Percentiles rank a stretch among this genome's conserved stretches.
Conservation (phyloP, 1,140 invertebrate species). For the Sycobia sp. region DNA sequence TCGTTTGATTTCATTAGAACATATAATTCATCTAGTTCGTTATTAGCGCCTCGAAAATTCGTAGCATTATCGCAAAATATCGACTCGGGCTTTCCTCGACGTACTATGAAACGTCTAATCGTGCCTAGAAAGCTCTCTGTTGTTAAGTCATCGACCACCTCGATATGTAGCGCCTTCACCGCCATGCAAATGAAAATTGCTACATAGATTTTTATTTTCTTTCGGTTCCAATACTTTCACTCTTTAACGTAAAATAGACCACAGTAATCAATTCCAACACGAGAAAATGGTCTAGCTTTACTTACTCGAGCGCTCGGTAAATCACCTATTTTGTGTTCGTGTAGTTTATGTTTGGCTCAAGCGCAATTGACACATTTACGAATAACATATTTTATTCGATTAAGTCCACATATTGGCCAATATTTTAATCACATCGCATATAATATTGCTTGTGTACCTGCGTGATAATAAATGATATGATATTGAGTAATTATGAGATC, state of each 20-base stretch:
- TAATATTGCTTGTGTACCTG: conserved; percentile 1
- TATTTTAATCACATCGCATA: conserved; percentile 3
- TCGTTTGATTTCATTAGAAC: neutral
- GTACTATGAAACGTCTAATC: neutral
- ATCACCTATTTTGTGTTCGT: conserved; percentile 1
- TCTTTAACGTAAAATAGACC: conserved; percentile 3
- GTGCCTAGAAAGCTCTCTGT: conserved; percentile 27
- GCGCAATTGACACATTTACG: neutral
- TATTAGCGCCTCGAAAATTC: neutral
- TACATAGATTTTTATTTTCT: conserved; percentile 25
- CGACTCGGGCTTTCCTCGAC: neutral
- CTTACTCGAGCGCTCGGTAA: neutral
- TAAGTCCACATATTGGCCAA: conserved; percentile 6
- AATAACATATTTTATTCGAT: neutral
- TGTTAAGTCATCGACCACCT: conserved; percentile 37
- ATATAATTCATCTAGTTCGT: neutral
- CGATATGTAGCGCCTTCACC: conserved; percentile 39
- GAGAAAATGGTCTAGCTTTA: neutral
- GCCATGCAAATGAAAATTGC: conserved; percentile 39
- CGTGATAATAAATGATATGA: neutral
- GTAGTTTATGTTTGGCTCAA: neutral
- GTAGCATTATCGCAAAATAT: conserved; percentile 12
- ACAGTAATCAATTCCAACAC: conserved; percentile 3
- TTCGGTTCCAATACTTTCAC: neutral
- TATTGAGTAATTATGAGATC: neutral